Evolutionary conservation across 2,888 invertebrate genomes (phyloP), one percentile per base, ranked within the genome.

Genomic region (Cacoxenus indagator): DNA sequence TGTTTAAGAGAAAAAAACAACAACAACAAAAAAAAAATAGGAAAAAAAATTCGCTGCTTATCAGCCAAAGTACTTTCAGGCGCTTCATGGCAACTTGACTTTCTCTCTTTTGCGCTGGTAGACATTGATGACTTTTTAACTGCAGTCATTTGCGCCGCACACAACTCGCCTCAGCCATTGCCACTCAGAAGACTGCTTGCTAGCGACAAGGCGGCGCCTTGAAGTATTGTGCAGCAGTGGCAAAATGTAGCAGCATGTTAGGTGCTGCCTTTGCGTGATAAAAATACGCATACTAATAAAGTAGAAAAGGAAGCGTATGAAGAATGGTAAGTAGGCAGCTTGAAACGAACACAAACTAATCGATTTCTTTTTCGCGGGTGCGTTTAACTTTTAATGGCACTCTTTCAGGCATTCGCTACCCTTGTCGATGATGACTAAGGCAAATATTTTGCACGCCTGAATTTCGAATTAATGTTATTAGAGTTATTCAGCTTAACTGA

Each of bases 121-220:
- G 78, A 82, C 85, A 82, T 84, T 86, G 85, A 85, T 85, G 86
- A 84, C 86, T 84, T 85, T 83, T 84, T 85, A 86, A 86, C 86
- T 86, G 85, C 85, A 84, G 83, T 83, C 85, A 84, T 83, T 84
- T 83, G 81, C 74, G 72, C 72, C 64, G 57, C 66, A 27, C 17
- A 37, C 54, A 68, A 64, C 54, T 17, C 65, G n/a, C 55, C 27
- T 24, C 55, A 43, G 4, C 4, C 43, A 43, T 43, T 37, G 22
- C n/a, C 22, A 27, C 43, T 11, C n/a, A 22, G 17, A 64, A 24
- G 26, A 17, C n/a, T 11, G 43, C 46, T n/a, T n/a, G n/a, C n/a
- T n/a, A n/a, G n/a, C n/a, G n/a, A n/a, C n/a, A n/a, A n/a, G n/a
- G n/a, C n/a, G 61, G 57, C 64, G 66, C 61, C 31, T 31, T 70